Base-by-base conservation (phyloP, 2,888 invertebrate species). In the Euplexia lucipara region DNA sequence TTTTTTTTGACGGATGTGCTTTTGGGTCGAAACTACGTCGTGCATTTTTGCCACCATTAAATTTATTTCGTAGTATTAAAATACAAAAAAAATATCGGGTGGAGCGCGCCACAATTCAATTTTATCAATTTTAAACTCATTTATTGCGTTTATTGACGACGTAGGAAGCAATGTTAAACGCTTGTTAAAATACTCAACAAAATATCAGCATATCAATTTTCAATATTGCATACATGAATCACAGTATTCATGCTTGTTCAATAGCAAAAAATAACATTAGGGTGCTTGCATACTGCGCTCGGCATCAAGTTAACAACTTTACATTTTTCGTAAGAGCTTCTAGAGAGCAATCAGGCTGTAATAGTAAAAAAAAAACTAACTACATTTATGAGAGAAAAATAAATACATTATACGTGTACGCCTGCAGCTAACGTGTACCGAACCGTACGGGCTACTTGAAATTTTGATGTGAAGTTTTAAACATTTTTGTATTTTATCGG, bases 181-280 rank as follows among this genome's bases (percentile, higher is more conserved):
- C 22, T 39, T 58, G 41, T 61, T 49, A 39, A 67, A 69, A 58
- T 47, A 45, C 41, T 39, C 9, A 54, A 75, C 49, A 65, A 54
- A 45, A 32, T 53, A 5, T 58, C 59, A 49, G 56, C 56, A 30
- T 69, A 54, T 56, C 56, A 59, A 53, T 59, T 54, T 79, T 76
- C 44, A 75, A 66, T 70, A 70, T 70, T 54, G 62, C 45, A 49
- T 44, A 60, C 52, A 66, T 53, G 70, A 53, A 65, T 73, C 53
- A 64, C 47, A 34, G 30, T 52, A 30, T 61, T 63, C 7, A 69
- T 54, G 5, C n/a, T 3, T 5, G 16, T 18, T 9, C 37, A 34
- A 16, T 14, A 51, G 39, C 49, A 26, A 37, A 53, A 66, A 66
- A 48, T 22, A 34, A 45, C 20, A 37, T 64, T 59, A 59, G 26